phyloP scores from a whole-genome alignment of 2,888 invertebrate genomes.

The Schizaphis graminum region DNA sequence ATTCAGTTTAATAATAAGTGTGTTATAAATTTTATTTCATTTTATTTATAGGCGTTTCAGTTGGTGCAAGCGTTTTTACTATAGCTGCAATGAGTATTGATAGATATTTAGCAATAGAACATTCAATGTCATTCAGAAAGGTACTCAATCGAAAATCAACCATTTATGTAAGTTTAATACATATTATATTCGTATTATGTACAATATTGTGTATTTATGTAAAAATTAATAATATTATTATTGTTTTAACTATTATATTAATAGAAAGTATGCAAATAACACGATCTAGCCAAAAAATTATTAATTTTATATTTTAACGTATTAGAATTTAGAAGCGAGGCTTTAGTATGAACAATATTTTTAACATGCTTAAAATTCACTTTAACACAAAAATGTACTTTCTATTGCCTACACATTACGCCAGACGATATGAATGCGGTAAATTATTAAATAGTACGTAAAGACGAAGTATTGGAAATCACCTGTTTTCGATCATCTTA shows the following conservation, averaged over 20 bases:
- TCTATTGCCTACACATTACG: background rate
- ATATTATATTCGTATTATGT: background rate
- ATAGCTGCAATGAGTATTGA: conserved; percentile 85
- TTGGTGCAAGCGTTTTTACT: conserved; percentile 84
- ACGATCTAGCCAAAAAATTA: background rate
- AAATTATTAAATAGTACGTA: background rate
- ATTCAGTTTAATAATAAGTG: background rate
- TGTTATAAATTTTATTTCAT: conserved; percentile 5
- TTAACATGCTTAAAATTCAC: background rate
- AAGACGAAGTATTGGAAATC: background rate
- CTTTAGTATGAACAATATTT: background rate
- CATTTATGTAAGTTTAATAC: conserved; percentile 72
- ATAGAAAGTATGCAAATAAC: background rate
- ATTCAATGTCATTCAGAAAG: conserved; percentile 80
- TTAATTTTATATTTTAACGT: too few relatives aligned
- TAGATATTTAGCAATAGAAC: conserved; percentile 81
- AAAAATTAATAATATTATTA: background rate
- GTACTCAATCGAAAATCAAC: conserved; percentile 80
- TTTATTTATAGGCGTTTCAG: conserved; percentile 78
- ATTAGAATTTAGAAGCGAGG: background rate
- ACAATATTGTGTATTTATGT: background rate
- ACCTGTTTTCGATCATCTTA: background rate
- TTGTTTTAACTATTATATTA: background rate
- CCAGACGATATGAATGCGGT: background rate
- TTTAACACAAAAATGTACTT: background rate